phyloP scores from a whole-genome alignment of 2,113 vertebrate species.

The Pholis gunnellus region DNA sequence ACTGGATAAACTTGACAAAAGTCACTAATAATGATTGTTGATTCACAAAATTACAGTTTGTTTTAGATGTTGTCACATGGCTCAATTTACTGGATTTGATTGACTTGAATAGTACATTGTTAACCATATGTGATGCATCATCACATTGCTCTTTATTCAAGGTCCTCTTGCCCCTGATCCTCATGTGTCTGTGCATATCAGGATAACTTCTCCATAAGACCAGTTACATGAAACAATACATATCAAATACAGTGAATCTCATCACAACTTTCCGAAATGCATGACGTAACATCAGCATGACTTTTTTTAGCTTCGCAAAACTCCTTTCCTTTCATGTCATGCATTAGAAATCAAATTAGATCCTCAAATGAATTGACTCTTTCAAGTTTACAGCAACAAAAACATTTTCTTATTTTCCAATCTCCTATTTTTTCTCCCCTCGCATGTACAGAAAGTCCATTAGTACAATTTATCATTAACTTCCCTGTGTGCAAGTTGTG shows the following conservation, averaged over 20 bases:
- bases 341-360: constrained; percentile 69
- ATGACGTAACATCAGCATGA: constrained; percentile 44
- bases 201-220: not conserved
- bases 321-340: constrained; percentile 53
- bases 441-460: constrained; percentile 79
- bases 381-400: constrained; percentile 80
- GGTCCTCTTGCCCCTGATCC: constrained; percentile 3
- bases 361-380: constrained; percentile 72
- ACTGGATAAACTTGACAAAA: not conserved
- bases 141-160: constrained; percentile 16
- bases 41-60: not conserved
- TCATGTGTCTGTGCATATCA: constrained; percentile 4
- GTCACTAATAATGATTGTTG: not conserved
- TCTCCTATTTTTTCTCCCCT: constrained; percentile 62
- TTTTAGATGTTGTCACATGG: not conserved
- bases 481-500: constrained; percentile 75
- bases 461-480: constrained; percentile 82
- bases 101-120: not conserved
- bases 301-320: constrained; percentile 65
- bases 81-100: not conserved
- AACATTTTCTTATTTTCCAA: constrained; percentile 67
- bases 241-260: constrained; percentile 24
- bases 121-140: not conserved
- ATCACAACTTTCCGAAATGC: constrained; percentile 49
- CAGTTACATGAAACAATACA: not conserved